Conservation (phyloP, 2,888 invertebrate species). For the Lamellibrachia columna region DNA sequence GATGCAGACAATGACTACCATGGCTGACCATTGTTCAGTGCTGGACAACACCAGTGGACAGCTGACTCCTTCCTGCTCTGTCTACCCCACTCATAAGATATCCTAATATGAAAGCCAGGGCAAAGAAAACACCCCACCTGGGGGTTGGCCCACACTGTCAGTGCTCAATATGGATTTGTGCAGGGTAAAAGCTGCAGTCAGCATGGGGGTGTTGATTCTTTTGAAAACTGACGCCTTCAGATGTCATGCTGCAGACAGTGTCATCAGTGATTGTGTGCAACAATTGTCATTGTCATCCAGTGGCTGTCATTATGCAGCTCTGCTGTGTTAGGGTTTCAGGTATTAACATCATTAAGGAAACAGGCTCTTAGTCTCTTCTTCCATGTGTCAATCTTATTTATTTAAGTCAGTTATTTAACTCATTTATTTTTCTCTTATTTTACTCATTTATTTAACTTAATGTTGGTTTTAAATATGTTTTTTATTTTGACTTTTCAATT, state of each 20-base stretch:
- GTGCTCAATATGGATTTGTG: constrained; percentile 5
- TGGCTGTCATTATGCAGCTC: background rate
- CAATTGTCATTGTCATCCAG: background rate
- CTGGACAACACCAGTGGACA: background rate
- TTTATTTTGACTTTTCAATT: too few species aligned
- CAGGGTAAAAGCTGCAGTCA: background rate
- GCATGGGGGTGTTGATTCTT: constrained; percentile 14
- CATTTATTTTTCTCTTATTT: too few species aligned
- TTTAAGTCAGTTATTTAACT: too few species aligned
- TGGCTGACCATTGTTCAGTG: background rate
- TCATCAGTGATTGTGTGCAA: background rate
- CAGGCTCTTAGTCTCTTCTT: background rate
- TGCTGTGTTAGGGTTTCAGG: background rate
- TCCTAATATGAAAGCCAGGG: background rate
- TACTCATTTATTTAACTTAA: too few species aligned
- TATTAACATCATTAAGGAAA: background rate
- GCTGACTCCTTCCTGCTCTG: background rate
- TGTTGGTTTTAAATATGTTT: too few species aligned
- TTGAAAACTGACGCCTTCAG: background rate
- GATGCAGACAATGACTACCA: background rate
- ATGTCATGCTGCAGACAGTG: background rate
- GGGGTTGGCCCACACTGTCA: background rate
- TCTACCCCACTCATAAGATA: background rate
- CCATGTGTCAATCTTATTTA: background rate
- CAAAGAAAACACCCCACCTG: background rate